These are phyloP conservation scores for Noctilio leporinus DNA, from an alignment of 2,113 vertebrate genomes.

Conservation along the genomic window DNA sequence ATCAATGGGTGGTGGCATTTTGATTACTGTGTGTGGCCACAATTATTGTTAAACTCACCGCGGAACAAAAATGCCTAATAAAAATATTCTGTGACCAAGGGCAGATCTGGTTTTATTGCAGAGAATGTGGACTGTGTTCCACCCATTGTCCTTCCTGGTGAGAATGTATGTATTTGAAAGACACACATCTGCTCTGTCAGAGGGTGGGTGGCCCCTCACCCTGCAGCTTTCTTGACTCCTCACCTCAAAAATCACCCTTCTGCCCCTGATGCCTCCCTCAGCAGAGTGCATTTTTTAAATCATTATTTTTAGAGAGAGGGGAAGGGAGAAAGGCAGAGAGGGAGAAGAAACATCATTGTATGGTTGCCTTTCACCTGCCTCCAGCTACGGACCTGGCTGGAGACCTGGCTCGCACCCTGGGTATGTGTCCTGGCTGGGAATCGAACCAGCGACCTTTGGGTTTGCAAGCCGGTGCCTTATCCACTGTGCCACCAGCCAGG, in stretches of 20 bases:
- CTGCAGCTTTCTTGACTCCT: not conserved
- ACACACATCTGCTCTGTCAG: rapidly evolving
- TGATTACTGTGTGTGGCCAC: not conserved
- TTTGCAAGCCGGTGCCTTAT: too few relatives aligned
- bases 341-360: not conserved
- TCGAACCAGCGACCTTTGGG: too few relatives aligned
- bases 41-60: not conserved
- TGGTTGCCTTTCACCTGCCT: too few relatives aligned
- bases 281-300: not conserved
- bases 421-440: too few relatives aligned
- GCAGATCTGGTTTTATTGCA: not conserved
- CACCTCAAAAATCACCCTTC: not conserved
- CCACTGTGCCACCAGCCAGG: too few relatives aligned
- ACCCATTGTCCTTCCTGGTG: not conserved
- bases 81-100: not conserved
- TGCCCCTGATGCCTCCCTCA: not conserved
- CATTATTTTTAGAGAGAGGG: too few relatives aligned
- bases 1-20: not conserved
- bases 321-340: not conserved
- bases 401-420: too few relatives aligned
- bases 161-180: not conserved
- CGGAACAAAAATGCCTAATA: not conserved
- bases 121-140: not conserved
- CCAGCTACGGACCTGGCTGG: too few relatives aligned
- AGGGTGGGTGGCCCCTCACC: rapidly evolving